These are phyloP conservation scores for Chondrosia reniformis DNA, from an alignment of 37 sponge, comb jelly and placozoan genomes.

Conservation along the genomic window DNA sequence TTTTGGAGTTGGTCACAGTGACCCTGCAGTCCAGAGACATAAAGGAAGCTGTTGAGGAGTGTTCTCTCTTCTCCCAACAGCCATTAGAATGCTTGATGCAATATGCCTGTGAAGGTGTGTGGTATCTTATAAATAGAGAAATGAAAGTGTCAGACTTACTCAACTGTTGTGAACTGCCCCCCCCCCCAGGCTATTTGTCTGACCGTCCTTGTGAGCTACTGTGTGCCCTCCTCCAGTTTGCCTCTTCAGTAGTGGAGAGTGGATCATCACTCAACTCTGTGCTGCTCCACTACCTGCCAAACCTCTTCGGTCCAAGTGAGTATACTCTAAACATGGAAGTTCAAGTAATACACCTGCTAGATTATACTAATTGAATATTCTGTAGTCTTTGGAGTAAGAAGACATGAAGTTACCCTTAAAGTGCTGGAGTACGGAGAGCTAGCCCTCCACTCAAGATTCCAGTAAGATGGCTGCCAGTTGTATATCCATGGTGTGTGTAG, in stretches of 20 bases:
- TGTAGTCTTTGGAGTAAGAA: slow-evolving; percentile 46
- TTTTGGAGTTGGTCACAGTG: too few species aligned
- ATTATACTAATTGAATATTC: too few species aligned
- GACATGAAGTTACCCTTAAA: slow-evolving; percentile 40
- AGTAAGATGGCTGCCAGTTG: slow-evolving; percentile 12
- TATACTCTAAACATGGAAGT: too few species aligned
- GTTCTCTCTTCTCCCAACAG: too few species aligned
- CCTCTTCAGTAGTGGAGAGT: slow-evolving; percentile 39
- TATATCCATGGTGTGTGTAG: background rate
- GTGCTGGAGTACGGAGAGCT: slow-evolving; percentile 67
- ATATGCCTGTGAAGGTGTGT: too few species aligned
- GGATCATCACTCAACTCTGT: slow-evolving; percentile 31
- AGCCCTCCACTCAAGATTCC: slow-evolving; percentile 46
- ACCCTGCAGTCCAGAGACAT: too few species aligned
- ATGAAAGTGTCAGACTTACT: too few species aligned
- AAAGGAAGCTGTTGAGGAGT: too few species aligned
- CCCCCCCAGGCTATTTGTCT: slow-evolving; percentile 55
- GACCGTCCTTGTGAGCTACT: slow-evolving; percentile 42
- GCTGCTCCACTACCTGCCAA: slow-evolving; percentile 49
- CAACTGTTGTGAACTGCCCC: too few species aligned
- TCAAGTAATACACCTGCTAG: too few species aligned
- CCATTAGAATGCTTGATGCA: too few species aligned
- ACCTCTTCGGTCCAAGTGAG: slow-evolving; percentile 67
- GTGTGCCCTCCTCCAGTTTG: slow-evolving; percentile 42
- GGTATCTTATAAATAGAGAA: too few species aligned